These are phyloP conservation scores for Mus spicilegus DNA, from an alignment of 2,113 vertebrate genomes.

Conservation along the genomic window DNA sequence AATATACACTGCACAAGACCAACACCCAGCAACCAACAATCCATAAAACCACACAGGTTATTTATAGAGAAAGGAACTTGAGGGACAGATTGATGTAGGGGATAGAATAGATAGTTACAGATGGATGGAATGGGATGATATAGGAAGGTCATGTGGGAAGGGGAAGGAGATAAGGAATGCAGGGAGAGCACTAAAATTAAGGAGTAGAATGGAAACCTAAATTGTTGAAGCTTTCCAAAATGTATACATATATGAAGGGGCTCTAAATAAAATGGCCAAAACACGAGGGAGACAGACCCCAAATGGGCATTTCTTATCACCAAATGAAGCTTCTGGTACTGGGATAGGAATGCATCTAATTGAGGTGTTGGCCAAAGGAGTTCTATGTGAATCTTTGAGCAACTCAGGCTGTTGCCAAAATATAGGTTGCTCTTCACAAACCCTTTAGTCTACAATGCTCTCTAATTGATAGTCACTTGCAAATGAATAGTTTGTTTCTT, in stretches of 20 bases:
- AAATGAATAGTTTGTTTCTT: too few species aligned
- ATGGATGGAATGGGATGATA: not conserved
- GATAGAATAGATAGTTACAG: not conserved
- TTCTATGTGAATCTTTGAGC: not conserved
- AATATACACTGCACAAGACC: too few species aligned
- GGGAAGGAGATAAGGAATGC: not conserved
- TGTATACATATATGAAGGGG: not conserved
- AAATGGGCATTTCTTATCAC: not conserved
- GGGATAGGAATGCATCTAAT: not conserved
- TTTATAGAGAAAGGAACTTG: not conserved
- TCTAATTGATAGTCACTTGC: too few species aligned
- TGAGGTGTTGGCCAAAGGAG: not conserved
- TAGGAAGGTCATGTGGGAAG: not conserved
- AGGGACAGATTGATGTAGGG: not conserved
- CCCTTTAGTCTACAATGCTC: not conserved
- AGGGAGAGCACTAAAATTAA: not conserved
- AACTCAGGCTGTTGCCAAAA: not conserved
- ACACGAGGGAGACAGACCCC: not conserved
- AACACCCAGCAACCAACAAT: not conserved
- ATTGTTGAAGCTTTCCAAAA: not conserved
- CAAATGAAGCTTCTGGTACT: not conserved
- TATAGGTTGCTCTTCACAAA: not conserved
- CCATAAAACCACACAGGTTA: not conserved
- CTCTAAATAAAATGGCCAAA: not conserved
- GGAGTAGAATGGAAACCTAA: not conserved